Base-by-base conservation (phyloP, 2,888 invertebrate species). In the Agrilus biguttatus region DNA sequence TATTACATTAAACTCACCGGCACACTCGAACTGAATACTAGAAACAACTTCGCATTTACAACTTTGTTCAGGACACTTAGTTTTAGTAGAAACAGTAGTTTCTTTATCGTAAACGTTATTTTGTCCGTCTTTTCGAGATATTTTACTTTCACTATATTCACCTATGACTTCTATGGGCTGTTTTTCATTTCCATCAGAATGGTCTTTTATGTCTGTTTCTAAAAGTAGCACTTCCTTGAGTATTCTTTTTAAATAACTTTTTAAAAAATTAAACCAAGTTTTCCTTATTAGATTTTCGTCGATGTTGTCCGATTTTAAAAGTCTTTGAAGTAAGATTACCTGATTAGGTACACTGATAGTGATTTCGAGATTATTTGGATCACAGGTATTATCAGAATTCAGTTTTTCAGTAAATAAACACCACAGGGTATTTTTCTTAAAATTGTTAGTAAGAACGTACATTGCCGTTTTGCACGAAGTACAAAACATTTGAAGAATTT, bases 101-200 rank as follows among this genome's bases (percentile, higher is more conserved):
- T 55, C 39, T 4, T 55, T 55, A 2, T 63, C 58, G 41, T 65
- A 62, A 8, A 67, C 60, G 48, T 67, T 63, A 7, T 59, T 59
- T 13, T 61, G 52, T 7, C 53, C 51, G 3, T 60, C 59, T 3
- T 57, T 41, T 50, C 63, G 66, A 40, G 56, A 60, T 33, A 61
- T 56, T 42, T 69, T 67, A 3, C 47, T 41, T 33, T 56, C 58
- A 4, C 49, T 46, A 5, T 48, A 46, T 3, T 53, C 45, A 8
- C 55, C 32, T 34, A 61, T 48, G 1, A 61, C 45, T 17, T 17
- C 4, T 17, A 17, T 4, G 3, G 3, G 17, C 17, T 3, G 4
- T 36, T 61, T 45, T 3, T 65, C 43, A n/a, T 42, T 41, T 23
- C 23, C 23, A 23, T 6, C 5, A n/a, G 39, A 42, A 12, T 37